These are phyloP conservation scores for Tenthredo distinguenda DNA, from an alignment of 2,888 invertebrate species.

Conservation along the genomic window DNA sequence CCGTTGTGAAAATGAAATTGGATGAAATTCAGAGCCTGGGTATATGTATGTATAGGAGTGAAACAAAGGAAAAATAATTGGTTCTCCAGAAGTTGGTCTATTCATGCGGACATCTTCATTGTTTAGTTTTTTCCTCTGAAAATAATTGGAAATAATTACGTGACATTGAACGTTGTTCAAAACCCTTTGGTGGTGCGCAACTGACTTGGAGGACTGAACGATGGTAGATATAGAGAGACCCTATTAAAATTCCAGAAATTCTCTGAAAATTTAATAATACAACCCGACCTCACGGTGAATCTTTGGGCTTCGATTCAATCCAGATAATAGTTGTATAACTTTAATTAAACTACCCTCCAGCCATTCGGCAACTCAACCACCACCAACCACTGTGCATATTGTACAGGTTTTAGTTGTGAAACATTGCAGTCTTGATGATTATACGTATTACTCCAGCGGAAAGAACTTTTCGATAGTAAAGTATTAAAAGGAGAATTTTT, in stretches of 20 bases:
- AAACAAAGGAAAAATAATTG: constrained; percentile 37
- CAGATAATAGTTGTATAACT: constrained; percentile 45
- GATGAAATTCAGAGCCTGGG: not conserved
- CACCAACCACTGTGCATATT: not conserved
- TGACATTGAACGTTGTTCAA: constrained; percentile 14
- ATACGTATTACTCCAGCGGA: not conserved
- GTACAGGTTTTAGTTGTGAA: not conserved
- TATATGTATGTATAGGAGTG: not conserved
- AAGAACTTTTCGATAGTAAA: not conserved
- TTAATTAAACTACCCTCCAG: constrained; percentile 48
- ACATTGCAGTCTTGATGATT: not conserved
- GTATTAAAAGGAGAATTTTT: not conserved
- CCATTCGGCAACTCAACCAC: not conserved
- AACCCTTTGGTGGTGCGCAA: not conserved
- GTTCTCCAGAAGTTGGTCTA: constrained; percentile 10
- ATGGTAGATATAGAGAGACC: not conserved
- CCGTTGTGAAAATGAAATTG: not conserved
- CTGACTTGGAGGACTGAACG: not conserved
- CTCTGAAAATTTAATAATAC: constrained; percentile 48
- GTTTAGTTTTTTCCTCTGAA: not conserved
- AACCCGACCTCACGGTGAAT: not conserved
- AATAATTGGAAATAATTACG: constrained; percentile 31
- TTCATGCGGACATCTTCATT: constrained; percentile 16
- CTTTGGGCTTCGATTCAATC: constrained; percentile 33
- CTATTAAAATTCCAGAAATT: constrained; percentile 37